Base-by-base conservation (phyloP, 2,113 vertebrate species). In the Kryptolebias marmoratus region DNA sequence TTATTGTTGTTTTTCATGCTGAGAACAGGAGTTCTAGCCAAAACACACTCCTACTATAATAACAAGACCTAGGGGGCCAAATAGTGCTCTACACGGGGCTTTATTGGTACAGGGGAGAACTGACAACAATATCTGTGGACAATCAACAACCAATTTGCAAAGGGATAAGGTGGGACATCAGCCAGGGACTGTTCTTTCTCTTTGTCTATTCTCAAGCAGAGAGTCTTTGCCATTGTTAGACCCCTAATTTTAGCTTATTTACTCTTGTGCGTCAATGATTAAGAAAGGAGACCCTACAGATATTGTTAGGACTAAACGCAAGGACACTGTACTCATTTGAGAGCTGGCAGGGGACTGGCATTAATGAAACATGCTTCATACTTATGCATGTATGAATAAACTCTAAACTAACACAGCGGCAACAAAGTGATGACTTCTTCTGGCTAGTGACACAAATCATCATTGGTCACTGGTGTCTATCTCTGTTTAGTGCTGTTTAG, bases 1-100 rank as follows among this genome's bases (percentile, higher is more conserved):
- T 91, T 94, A 79, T 91, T 90, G 85, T 92, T 87, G 88, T 89
- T 91, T 87, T 89, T 83, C 80, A 31, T 81, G 85, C 80, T 81
- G 80, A 82, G 84, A 88, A 5, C 70, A 78, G 66, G 75, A 84
- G 73, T 55, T 61, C 74, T 28, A 5, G 90, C 89, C 89, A 91
- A 89, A 90, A 87, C 13, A 70, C 78, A 83, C 88, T 93, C 86
- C 68, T 69, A 61, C 92, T 91, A 90, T 90, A 92, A 88, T 83
- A 92, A 90, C 89, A 90, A 91, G 57, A 90, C 83, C 73, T 79
- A 63, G 71, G 75, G 85, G 81, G 84, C 81, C 78, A 56, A 54
- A 59, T 60, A 70, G 68, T 59, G 63, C 73, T 87, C 79, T 75
- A 50, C 64, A 28, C 83, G 54, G 44, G 22, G 56, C 81, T 85